A percentile compares a stretch with the other conserved stretches of the same genome.
phyloP scores from a whole-genome alignment of 2,113 vertebrate species.

The Ariopsis seemanni region DNA sequence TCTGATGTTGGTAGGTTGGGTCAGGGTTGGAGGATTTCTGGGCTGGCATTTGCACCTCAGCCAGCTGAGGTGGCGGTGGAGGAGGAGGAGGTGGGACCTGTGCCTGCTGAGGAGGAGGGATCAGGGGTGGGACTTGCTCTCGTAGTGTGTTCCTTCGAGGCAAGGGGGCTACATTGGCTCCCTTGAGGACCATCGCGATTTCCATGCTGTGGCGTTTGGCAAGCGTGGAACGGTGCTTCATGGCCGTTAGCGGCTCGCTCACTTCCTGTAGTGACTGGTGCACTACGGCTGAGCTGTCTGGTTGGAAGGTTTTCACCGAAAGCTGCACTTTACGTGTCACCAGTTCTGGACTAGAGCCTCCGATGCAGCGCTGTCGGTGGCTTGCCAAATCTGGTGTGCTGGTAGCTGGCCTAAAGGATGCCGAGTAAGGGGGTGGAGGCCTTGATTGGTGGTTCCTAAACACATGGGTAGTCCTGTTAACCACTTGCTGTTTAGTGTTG shows the following conservation, averaged over 20 bases:
- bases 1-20: conserved; percentile 84
- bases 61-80: conserved; percentile 55
- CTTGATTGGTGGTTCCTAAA: conserved; percentile 84
- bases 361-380: conserved; percentile 86
- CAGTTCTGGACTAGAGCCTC: conserved; percentile 90
- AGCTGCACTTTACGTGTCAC: conserved; percentile 94
- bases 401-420: conserved; percentile 86
- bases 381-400: conserved; percentile 94
- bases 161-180: conserved; percentile 79
- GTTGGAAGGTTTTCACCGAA: conserved; percentile 94
- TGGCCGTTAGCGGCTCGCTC: conserved; percentile 83
- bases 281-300: conserved; percentile 89
- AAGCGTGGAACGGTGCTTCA: conserved; percentile 78
- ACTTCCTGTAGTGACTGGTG: conserved; percentile 93
- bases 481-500: conserved; percentile 63
- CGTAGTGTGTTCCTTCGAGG: conserved; percentile 85
- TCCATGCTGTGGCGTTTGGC: conserved; percentile 93
- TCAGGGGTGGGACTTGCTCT: conserved; percentile 75
- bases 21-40: conserved; percentile 67
- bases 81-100: conserved; percentile 58
- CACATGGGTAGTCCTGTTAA: conserved; percentile 74
- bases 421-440: conserved; percentile 87
- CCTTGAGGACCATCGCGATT: conserved; percentile 80
- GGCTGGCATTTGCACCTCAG: conserved; percentile 60
- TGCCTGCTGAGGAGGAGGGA: conserved; percentile 57